Percentiles rank a stretch among this genome's conserved stretches.
These are phyloP conservation scores for Sardinella longiceps DNA, from an alignment of 2,797 vertebrate genomes.

Conservation along the genomic window DNA sequence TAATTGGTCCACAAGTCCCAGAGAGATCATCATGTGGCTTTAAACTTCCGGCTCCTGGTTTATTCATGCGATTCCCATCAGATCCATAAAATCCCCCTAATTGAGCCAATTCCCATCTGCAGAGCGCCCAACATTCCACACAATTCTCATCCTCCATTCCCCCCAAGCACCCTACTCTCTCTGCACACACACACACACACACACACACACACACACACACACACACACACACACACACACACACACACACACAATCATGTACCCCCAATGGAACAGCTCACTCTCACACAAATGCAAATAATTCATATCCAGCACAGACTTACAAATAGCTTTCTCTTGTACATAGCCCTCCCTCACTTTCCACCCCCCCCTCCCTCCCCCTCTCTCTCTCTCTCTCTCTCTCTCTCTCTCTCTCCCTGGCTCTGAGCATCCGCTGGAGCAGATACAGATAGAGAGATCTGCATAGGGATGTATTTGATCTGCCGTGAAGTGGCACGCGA, in stretches of 20 bases:
- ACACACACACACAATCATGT: background rate
- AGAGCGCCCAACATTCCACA: slow-evolving; percentile 35
- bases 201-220: background rate
- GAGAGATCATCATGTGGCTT: slow-evolving; percentile 70
- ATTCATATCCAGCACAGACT: slow-evolving; percentile 63
- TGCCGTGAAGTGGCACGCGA: slow-evolving; percentile 26
- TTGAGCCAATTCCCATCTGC: slow-evolving; percentile 61
- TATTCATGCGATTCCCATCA: slow-evolving; percentile 74
- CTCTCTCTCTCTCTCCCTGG: background rate
- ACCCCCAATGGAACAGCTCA: background rate
- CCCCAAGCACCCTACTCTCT: background rate
- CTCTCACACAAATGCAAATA: slow-evolving; percentile 58
- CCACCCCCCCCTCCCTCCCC: background rate
- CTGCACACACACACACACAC: background rate
- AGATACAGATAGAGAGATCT: background rate
- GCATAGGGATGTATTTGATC: background rate
- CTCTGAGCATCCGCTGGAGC: background rate
- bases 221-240: background rate
- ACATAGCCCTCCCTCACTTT: slow-evolving; percentile 34
- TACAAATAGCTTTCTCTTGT: slow-evolving; percentile 64
- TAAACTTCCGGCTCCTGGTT: slow-evolving; percentile 70
- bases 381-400: background rate
- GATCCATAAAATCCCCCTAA: slow-evolving; percentile 55
- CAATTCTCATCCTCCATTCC: slow-evolving; percentile 31
- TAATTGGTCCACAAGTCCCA: slow-evolving; percentile 63